phyloP scores from a whole-genome alignment of 2,113 vertebrate genomes.

The Felis chaus region DNA sequence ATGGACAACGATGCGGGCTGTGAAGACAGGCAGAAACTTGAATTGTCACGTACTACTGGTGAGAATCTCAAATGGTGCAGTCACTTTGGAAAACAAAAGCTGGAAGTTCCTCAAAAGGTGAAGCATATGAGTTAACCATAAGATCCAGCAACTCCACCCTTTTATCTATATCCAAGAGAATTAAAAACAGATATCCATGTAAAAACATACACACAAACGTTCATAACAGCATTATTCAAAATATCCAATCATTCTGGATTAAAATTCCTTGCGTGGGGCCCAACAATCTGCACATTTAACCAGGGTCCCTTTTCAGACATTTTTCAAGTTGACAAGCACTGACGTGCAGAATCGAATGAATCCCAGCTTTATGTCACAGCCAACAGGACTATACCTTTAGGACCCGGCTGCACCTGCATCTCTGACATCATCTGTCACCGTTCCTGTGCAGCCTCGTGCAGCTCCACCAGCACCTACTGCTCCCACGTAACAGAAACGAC shows the following conservation, averaged over 20 bases:
- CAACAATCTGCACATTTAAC: background rate
- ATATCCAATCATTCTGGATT: background rate
- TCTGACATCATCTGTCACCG: background rate
- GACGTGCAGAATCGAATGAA: background rate
- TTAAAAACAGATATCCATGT: background rate
- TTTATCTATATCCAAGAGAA: background rate
- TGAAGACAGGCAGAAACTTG: background rate
- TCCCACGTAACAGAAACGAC: background rate
- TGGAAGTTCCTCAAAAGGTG: background rate
- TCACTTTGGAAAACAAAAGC: background rate
- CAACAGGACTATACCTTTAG: background rate
- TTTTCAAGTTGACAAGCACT: background rate
- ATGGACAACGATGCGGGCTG: background rate
- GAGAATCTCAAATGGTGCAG: background rate
- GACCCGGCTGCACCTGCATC: background rate
- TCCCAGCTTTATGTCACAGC: background rate
- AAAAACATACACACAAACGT: background rate
- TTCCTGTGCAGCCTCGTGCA: background rate
- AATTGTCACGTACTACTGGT: background rate
- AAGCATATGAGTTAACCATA: background rate
- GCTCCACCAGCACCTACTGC: background rate
- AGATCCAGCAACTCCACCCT: background rate
- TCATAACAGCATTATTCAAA: background rate
- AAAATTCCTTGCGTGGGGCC: background rate
- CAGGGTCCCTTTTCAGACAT: background rate